Percentiles rank a stretch among this genome's conserved stretches.
These are phyloP conservation scores for Acanthurus lineatus DNA, from an alignment of 2,797 vertebrate genomes.

Conservation along the genomic window DNA sequence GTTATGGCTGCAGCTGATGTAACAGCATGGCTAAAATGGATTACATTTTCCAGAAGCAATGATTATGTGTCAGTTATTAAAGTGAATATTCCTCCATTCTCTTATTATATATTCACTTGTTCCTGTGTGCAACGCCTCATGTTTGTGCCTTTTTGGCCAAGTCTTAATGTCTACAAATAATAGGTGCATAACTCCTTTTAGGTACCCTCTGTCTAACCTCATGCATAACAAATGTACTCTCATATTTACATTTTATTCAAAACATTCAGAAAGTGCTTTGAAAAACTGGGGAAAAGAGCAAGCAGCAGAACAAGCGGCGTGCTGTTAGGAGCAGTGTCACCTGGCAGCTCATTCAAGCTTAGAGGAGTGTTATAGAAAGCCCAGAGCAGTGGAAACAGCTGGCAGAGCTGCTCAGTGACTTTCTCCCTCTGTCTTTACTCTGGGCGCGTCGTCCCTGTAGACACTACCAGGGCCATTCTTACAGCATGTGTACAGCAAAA, in stretches of 20 bases:
- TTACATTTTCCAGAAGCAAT: neutral
- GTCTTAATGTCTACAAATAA: constrained; percentile 5
- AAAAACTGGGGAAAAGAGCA: constrained; percentile 22
- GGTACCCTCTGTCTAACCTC: constrained; percentile 11
- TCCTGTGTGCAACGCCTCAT: neutral
- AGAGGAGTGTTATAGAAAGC: constrained; percentile 74
- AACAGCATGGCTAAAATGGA: constrained; percentile 17
- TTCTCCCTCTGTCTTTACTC: constrained; percentile 63
- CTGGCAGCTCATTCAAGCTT: constrained; percentile 74
- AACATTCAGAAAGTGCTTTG: constrained; percentile 33
- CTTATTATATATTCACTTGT: neutral
- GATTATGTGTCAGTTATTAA: neutral
- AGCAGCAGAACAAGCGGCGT: constrained; percentile 12
- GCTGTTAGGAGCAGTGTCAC: constrained; percentile 68
- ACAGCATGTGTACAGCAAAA: constrained; percentile 71
- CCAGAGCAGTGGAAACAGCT: constrained; percentile 74
- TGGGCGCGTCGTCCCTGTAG: constrained; percentile 64
- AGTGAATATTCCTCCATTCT: neutral
- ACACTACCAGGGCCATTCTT: constrained; percentile 58
- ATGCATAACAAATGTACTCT: neutral
- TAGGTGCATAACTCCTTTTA: constrained; percentile 4
- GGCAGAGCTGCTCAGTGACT: constrained; percentile 70
- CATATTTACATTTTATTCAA: constrained; percentile 47
- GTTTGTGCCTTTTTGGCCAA: neutral
- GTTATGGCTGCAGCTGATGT: neutral